These are phyloP conservation scores for Urechis unicinctus DNA, from an alignment of 2,888 invertebrate species.

Conservation along the genomic window DNA sequence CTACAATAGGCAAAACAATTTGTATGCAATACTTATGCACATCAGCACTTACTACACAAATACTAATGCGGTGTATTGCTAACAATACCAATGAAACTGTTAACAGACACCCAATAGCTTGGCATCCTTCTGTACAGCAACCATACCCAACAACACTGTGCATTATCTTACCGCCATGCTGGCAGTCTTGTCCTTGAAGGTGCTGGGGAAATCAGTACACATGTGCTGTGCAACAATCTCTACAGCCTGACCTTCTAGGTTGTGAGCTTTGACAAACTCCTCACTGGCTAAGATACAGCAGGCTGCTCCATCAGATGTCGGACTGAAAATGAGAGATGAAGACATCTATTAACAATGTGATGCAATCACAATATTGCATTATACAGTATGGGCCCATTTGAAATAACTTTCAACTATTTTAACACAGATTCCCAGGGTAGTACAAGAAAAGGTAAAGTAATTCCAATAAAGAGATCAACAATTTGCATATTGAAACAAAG, in stretches of 20 bases:
- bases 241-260: slow-evolving; percentile 76
- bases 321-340: slow-evolving; percentile 50
- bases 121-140: too few species aligned
- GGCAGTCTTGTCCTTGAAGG: slow-evolving; percentile 71
- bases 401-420: too few species aligned
- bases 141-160: too few species aligned
- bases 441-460: too few species aligned
- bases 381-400: too few species aligned
- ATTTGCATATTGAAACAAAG: background rate
- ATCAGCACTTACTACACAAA: background rate
- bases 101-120: too few species aligned
- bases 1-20: slow-evolving; percentile 32
- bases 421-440: too few species aligned
- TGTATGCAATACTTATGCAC: background rate
- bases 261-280: slow-evolving; percentile 72
- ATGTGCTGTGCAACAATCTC: slow-evolving; percentile 97
- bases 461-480: too few species aligned
- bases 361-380: too few species aligned
- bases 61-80: too few species aligned
- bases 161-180: slow-evolving; percentile 62
- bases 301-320: slow-evolving; percentile 96
- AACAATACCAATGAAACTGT: too few species aligned
- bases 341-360: too few species aligned
- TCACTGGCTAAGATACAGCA: slow-evolving; percentile 88
- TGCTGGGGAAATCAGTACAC: slow-evolving; percentile 81